Base-by-base conservation (phyloP, 2,113 vertebrate species). In the Pleuronectes platessa region DNA sequence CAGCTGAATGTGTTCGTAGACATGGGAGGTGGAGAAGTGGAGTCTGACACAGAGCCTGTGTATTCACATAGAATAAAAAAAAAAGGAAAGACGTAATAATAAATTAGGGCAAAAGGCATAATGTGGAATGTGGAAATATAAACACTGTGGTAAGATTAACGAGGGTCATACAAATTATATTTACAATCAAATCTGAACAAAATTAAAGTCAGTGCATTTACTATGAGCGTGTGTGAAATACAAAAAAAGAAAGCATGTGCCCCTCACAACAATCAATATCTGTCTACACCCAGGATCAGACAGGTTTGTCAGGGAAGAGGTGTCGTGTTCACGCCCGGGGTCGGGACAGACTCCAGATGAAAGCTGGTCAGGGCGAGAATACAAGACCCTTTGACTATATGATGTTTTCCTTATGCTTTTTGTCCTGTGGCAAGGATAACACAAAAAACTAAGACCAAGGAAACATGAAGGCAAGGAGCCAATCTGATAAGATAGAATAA, bases 1-100 rank as follows among this genome's bases (percentile, higher is more conserved):
- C 87, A 79, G 76, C 60, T 60, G n/a, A 84, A 78, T 71, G 73
- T 87, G 82, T 88, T 85, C 83, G 59, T 1, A 71, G 1, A 80
- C 68, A 21, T 42, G 42, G 31, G 70, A 82, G 53, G 51, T 12
- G 21, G 47, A 26, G 26, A 53, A 24, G 20, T 23, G 2, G 58
- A 71, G 37, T 63, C 6, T 0, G 9, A 55, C 21, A 78, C 61
- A 64, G 69, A 71, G 53, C 4, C 37, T 42, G 40, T 42, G 40
- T 18, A 2, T 0, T 42, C 2, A 23, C 14, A 62, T 14, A 31
- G 14, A 45, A 18, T 31, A 26, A 3, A 24, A 47, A 23, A 23
- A 12, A 2, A 15, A 49, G 23, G 20, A 14, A 53, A 53, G 17
- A 21, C 3, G 20, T 58, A 31, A 72, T 51, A 18, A 51, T 51